phyloP scores from a whole-genome alignment of 2,113 vertebrate species.

The Pica pica region DNA sequence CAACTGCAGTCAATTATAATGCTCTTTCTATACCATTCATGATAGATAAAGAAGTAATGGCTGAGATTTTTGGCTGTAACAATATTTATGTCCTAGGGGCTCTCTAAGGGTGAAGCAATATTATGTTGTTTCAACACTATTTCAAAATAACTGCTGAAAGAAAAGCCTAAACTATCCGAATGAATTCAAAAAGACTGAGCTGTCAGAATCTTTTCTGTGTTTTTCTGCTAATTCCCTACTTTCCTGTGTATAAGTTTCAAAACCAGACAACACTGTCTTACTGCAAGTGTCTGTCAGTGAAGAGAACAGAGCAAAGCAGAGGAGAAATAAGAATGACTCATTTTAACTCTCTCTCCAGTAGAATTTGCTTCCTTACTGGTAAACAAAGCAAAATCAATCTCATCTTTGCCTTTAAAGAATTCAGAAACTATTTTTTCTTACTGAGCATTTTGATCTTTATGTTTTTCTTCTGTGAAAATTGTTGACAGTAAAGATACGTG shows the following conservation, averaged over 20 bases:
- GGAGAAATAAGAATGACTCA: neutral
- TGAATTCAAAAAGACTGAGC: neutral
- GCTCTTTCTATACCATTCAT: neutral
- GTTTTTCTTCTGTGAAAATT: neutral
- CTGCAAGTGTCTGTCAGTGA: neutral
- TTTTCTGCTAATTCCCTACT: neutral
- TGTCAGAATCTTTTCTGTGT: neutral
- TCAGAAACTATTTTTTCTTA: neutral
- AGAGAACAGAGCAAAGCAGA: neutral
- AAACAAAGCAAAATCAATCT: conserved; percentile 34
- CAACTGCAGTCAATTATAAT: neutral
- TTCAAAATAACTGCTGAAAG: neutral
- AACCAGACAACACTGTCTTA: neutral
- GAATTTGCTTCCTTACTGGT: neutral
- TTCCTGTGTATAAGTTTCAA: neutral
- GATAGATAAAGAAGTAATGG: neutral
- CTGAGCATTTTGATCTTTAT: neutral
- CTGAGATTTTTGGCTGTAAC: neutral
- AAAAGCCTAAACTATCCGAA: neutral
- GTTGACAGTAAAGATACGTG: neutral
- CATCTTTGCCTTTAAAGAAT: conserved; percentile 8
- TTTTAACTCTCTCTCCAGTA: neutral
- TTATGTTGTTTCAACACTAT: neutral
- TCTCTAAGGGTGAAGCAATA: neutral
- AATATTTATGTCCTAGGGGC: neutral